Conservation (phyloP, 1,140 invertebrate genomes). For the Homalodisca vitripennis region DNA sequence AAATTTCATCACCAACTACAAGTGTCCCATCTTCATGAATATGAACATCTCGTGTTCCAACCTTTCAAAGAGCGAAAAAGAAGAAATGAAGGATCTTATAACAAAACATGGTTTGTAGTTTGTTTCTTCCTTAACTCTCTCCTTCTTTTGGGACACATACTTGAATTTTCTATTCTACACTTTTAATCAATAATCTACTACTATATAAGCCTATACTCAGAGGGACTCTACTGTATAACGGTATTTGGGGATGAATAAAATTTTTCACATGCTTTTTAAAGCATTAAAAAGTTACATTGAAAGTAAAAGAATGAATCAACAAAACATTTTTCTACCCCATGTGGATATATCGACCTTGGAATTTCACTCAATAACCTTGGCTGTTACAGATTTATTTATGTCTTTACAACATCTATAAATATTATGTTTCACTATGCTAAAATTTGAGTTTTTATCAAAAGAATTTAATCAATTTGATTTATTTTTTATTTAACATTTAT, state of each 20-base stretch:
- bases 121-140: neutral
- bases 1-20: slow-evolving; percentile 60
- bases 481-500: no score
- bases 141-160: neutral
- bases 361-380: no score
- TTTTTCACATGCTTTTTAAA: neutral
- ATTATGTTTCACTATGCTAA: no score
- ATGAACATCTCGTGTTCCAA: slow-evolving; percentile 78
- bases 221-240: neutral
- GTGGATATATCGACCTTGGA: no score
- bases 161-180: neutral
- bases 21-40: slow-evolving; percentile 78
- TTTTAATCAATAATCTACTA: neutral
- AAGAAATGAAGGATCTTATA: slow-evolving; percentile 67
- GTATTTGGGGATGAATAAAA: neutral
- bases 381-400: no score
- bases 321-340: no score
- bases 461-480: no score
- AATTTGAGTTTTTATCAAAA: no score
- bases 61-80: slow-evolving; percentile 62
- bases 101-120: slow-evolving; percentile 61
- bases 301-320: no score
- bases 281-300: no score
- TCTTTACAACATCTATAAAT: no score
- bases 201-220: neutral